Evolutionary conservation across 2,888 invertebrate species (phyloP).

Genomic region (Lasioglossum villosulum): DNA sequence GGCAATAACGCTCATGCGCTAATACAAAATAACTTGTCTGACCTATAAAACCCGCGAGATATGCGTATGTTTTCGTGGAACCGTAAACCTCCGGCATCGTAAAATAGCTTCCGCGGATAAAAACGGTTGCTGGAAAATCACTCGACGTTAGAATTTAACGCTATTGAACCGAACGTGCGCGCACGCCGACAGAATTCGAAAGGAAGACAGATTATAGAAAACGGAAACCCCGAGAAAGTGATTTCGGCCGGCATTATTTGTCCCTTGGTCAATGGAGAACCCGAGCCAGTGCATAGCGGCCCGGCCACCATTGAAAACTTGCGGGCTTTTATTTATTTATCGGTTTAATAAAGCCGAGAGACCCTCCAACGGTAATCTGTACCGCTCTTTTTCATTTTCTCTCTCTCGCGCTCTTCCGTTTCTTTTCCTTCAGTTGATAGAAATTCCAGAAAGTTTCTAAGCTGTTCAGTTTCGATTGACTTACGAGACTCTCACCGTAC

Average conservation of each 20-base stretch:
- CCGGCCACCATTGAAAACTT: slow-evolving; percentile 30
- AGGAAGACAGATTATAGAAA: neutral
- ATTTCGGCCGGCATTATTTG: slow-evolving; percentile 61
- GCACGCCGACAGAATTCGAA: slow-evolving; percentile 9
- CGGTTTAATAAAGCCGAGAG: slow-evolving; percentile 67
- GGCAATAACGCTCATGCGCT: neutral
- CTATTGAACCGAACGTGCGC: slow-evolving; percentile 12
- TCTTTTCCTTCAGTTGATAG: neutral
- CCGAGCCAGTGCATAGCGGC: slow-evolving; percentile 21
- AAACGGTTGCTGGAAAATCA: slow-evolving; percentile 32
- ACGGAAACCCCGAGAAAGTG: slow-evolving; percentile 26
- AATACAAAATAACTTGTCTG: slow-evolving; percentile 12
- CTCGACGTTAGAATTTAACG: slow-evolving; percentile 38
- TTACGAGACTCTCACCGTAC: neutral
- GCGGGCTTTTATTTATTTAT: slow-evolving; percentile 67
- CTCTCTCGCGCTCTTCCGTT: neutral
- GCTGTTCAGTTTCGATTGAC: slow-evolving; percentile 41
- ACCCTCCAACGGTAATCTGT: neutral
- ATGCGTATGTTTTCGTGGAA: slow-evolving; percentile 21
- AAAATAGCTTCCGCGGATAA: neutral
- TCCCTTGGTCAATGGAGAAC: slow-evolving; percentile 19
- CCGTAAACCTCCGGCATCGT: slow-evolving; percentile 23
- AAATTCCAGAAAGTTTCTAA: slow-evolving; percentile 25
- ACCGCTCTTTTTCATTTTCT: neutral
- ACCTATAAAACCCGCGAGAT: neutral